These are phyloP conservation scores for Halisarca cf. caerulea DNA, from an alignment of 37 sponge, comb jelly and placozoan species.

Conservation along the genomic window DNA sequence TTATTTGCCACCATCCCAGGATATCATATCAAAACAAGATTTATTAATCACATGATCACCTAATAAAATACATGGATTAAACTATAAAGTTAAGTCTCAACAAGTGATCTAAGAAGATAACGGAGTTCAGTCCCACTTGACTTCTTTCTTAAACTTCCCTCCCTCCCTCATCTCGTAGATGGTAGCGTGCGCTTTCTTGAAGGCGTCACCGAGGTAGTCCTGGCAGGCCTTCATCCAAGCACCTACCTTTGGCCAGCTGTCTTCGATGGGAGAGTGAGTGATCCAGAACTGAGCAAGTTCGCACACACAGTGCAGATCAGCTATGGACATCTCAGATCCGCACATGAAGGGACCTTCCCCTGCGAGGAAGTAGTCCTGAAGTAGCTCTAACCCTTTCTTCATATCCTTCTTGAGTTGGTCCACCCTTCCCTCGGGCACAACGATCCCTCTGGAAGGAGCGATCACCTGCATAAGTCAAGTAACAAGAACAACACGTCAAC, in stretches of 20 bases:
- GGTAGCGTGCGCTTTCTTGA: not conserved
- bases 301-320: constrained; percentile 5
- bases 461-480: too few species aligned
- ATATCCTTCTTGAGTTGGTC: not conserved
- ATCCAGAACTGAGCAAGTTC: constrained; percentile 25
- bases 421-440: not conserved
- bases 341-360: not conserved
- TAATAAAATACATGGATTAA: too few species aligned
- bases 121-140: not conserved
- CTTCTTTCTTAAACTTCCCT: not conserved
- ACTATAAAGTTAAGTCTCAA: too few species aligned
- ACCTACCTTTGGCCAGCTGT: not conserved
- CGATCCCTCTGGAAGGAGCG: too few species aligned
- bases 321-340: constrained; percentile 11
- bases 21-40: too few species aligned
- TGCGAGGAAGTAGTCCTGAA: not conserved
- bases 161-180: not conserved
- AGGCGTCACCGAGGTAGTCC: not conserved
- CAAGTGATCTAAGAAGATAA: too few species aligned
- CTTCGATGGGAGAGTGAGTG: not conserved
- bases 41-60: too few species aligned
- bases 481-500: too few species aligned
- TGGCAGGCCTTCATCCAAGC: constrained; percentile 4
- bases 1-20: too few species aligned
- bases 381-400: not conserved